Percentiles rank a stretch among this genome's conserved stretches.
phyloP scores from a whole-genome alignment of 2,113 vertebrate species.

The Salvator merianae region DNA sequence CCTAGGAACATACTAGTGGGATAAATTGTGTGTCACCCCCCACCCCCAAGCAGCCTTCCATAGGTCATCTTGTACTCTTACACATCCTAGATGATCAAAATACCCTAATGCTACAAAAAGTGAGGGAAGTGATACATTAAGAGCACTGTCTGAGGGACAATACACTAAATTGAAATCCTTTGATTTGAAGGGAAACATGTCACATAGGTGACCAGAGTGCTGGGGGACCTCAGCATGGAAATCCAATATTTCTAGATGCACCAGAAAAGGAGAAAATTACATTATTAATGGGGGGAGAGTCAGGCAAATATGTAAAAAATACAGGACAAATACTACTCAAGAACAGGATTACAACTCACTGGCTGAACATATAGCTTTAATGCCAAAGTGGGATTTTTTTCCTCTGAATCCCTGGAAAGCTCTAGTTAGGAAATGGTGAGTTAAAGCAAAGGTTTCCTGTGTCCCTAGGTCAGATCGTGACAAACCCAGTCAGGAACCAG shows the following conservation, averaged over 20 bases:
- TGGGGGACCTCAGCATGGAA: too few relatives aligned
- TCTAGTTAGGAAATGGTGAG: not conserved
- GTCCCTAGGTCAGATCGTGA: not conserved
- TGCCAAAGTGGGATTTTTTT: not conserved
- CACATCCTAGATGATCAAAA: not conserved
- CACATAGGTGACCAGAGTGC: too few relatives aligned
- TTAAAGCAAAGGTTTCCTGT: too few relatives aligned
- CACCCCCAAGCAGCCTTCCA: too few relatives aligned
- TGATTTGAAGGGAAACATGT: too few relatives aligned
- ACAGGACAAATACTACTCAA: not conserved
- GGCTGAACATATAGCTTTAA: not conserved
- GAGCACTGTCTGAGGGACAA: not conserved
- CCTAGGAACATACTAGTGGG: not conserved
- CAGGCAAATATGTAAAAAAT: not conserved
- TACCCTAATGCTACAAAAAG: not conserved
- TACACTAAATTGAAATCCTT: too few relatives aligned
- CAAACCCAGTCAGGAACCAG: too few relatives aligned
- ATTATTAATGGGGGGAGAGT: not conserved
- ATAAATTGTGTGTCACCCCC: not conserved
- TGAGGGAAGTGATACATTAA: not conserved
- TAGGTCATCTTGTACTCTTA: too few relatives aligned
- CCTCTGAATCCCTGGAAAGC: not conserved
- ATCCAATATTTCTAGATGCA: too few relatives aligned
- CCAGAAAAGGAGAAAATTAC: not conserved
- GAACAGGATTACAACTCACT: not conserved